Conservation (phyloP, 2,888 invertebrate genomes). For the Euclidia mi region DNA sequence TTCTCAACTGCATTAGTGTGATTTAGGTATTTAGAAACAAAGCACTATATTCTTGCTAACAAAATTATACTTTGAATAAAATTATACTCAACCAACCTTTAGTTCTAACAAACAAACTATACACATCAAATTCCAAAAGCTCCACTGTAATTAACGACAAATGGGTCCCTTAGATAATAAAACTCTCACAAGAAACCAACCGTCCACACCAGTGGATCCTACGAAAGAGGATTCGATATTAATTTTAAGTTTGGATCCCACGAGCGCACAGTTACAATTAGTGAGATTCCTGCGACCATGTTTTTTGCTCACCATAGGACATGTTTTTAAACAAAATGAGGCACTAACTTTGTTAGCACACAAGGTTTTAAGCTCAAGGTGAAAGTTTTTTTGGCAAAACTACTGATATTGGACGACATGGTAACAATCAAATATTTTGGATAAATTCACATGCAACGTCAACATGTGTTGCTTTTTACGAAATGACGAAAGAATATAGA, state of each 20-base stretch:
- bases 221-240: conserved; percentile 54
- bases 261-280: conserved; percentile 52
- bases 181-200: conserved; percentile 29
- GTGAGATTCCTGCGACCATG: conserved; percentile 27
- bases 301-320: conserved; percentile 22
- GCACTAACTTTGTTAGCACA: not conserved
- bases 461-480: too few relatives aligned
- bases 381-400: conserved; percentile 1
- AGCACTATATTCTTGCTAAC: too few relatives aligned
- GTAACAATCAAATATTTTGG: too few relatives aligned
- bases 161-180: conserved; percentile 11
- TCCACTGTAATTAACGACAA: not conserved
- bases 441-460: too few relatives aligned
- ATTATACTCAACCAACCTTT: not conserved
- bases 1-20: too few relatives aligned
- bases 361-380: conserved; percentile 3
- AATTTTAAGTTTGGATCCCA: conserved; percentile 54
- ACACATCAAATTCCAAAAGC: not conserved
- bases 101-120: not conserved
- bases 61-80: too few relatives aligned
- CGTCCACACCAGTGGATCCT: conserved; percentile 29
- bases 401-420: too few relatives aligned
- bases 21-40: too few relatives aligned
- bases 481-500: too few relatives aligned
- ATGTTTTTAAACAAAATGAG: conserved; percentile 33